Conservation (phyloP, 2,888 invertebrate genomes). For the Chrysolina americana region DNA sequence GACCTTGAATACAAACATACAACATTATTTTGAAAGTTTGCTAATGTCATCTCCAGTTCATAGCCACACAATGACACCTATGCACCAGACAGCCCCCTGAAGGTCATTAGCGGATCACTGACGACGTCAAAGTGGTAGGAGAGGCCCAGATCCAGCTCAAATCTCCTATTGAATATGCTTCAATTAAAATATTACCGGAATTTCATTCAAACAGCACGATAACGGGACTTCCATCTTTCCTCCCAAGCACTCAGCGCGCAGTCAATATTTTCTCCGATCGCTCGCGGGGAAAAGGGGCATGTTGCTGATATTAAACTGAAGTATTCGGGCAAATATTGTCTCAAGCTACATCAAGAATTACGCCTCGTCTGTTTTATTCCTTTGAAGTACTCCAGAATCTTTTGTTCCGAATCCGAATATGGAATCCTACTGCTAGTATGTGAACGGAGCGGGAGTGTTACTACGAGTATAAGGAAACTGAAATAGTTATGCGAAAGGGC, state of each 20-base stretch:
- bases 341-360: slow-evolving; percentile 10
- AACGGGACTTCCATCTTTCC: background rate
- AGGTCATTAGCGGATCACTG: too few species aligned
- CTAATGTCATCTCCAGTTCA: too few species aligned
- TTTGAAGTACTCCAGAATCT: background rate
- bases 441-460: background rate
- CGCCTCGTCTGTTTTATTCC: background rate
- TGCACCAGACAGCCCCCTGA: too few species aligned
- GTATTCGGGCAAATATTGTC: slow-evolving; percentile 15
- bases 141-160: too few species aligned
- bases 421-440: background rate
- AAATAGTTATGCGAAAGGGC: too few species aligned
- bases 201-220: too few species aligned
- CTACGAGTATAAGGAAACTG: background rate
- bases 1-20: too few species aligned
- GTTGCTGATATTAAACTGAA: background rate
- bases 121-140: too few species aligned
- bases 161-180: too few species aligned
- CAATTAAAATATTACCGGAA: too few species aligned
- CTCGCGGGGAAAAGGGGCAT: background rate
- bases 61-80: too few species aligned
- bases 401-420: background rate
- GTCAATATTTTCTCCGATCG: background rate
- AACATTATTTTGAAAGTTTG: too few species aligned
- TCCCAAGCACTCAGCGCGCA: background rate